A percentile compares a stretch with the other conserved stretches of the same genome.
Evolutionary conservation across 2,113 vertebrate species (phyloP).

Genomic region (Bufo gargarizans): DNA sequence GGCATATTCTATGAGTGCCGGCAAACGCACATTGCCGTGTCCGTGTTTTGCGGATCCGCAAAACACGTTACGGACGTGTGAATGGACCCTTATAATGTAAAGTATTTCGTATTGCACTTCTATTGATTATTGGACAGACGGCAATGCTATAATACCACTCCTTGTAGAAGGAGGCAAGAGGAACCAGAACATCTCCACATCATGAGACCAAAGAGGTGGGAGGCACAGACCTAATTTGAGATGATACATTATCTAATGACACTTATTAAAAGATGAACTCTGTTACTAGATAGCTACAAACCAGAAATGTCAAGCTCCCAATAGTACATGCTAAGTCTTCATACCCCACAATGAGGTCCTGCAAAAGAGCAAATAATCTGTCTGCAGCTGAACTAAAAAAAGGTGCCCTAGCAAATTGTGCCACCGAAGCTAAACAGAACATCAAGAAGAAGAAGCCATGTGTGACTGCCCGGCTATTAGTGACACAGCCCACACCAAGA

Average conservation of each 20-base stretch:
- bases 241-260: not conserved
- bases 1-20: too few species aligned
- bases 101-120: too few species aligned
- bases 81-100: too few species aligned
- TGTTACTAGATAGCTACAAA: too few species aligned
- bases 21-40: too few species aligned
- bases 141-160: not conserved
- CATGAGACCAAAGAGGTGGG: not conserved
- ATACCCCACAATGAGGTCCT: not conserved
- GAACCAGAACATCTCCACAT: not conserved
- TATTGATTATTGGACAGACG: too few species aligned
- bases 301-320: too few species aligned
- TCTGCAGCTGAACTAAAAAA: not conserved
- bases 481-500: not conserved
- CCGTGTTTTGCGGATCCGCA: too few species aligned
- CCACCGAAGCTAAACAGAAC: not conserved
- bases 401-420: not conserved
- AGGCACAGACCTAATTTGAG: not conserved
- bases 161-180: too few species aligned
- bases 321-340: not conserved
- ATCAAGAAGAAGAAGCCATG: not conserved
- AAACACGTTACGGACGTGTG: too few species aligned
- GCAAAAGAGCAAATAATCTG: not conserved
- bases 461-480: constrained; percentile 10
- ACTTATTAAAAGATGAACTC: too few species aligned